Evolutionary conservation across 2,113 vertebrate species (phyloP), one percentile per base, ranked within the genome.

Genomic region (Cathartes aura): DNA sequence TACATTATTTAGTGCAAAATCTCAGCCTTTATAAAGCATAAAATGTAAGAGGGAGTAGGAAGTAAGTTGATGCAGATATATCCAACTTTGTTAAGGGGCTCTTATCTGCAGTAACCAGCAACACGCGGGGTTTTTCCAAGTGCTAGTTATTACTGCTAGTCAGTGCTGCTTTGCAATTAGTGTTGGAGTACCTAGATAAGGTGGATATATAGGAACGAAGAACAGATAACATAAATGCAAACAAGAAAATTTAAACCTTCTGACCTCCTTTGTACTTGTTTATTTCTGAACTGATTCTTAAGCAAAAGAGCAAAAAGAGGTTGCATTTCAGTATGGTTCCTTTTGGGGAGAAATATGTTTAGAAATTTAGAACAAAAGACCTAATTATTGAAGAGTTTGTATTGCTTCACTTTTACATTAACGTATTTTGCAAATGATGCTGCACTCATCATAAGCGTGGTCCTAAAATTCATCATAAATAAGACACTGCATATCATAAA

Each of bases 221-320:
- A 97, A 94, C 80, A 98, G 98, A 97, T 98, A 98, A 96, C 36
- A 62, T 96, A 96, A 98, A 98, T 93, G 92, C 93, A 95, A 97
- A 95, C 95, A 98, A 97, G 97, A 94, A 94, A 63, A 89, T 91
- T 89, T 95, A 98, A 97, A 24, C 97, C 96, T 98, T 95, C 91
- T 72, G 53, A 75, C 86, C 89, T 90, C 58, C 75, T 97, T 96
- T 97, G 79, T 87, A 96, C 87, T 82, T 98, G 62, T 95, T 97
- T 97, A 89, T 94, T 97, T 97, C 92, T 91, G 90, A 96, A 93
- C 78, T 70, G 80, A 87, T 95, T 97, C 96, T 91, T 96, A 95
- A 97, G 92, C 66, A 87, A 88, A 90, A 34, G 45, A 87, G 82
- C 75, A 79, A 59, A 87, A 78, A 0, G 3, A 27, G 17, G 14